Base-by-base conservation (phyloP, 2,888 invertebrate genomes). In the Euzophera pinguis region DNA sequence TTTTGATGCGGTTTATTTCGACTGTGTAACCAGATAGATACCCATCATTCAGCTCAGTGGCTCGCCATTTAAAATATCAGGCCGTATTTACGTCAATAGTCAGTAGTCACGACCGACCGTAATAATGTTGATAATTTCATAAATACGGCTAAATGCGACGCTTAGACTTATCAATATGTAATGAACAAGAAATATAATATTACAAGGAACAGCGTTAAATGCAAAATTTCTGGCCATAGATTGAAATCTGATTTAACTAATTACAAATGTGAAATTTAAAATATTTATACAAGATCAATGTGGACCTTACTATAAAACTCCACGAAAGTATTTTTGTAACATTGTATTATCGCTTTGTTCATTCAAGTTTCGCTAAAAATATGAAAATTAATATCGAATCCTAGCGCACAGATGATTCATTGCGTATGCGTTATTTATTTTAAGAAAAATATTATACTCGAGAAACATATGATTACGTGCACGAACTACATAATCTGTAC, bases 191-290 rank as follows among this genome's bases (percentile, higher is more conserved):
- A 72, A 59, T 58, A 54, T 59, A 67, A 69, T 65, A 55, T 59
- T 71, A 70, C 63, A 35, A 81, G 82, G 81, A 83, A 81, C 79
- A 73, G 73, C 75, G 61, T 71, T 77, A 79, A 81, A 81, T 82
- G 81, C 80, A 75, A 67, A 66, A 63, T 65, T 55, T 65, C 71
- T 69, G 73, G 71, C 71, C 74, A 69, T 69, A 54, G 56, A 57
- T 61, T 57, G 53, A 53, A 54, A 58, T 57, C 27, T 37, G 39
- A 49, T 41, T 14, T 22, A 27, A 17, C 3, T 37, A 50, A 39
- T 37, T 53, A 16, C 5, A 22, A 51, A 35, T 47, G 27, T 1
- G 17, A 17, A 17, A 34, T 50, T 16, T 35, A 14, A 45, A 16
- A 13, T 43, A 34, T 39, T 34, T 48, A 13, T 43, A 43, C 17